Base-by-base conservation (phyloP, 2,888 invertebrate genomes). In the Tinea pellionella region DNA sequence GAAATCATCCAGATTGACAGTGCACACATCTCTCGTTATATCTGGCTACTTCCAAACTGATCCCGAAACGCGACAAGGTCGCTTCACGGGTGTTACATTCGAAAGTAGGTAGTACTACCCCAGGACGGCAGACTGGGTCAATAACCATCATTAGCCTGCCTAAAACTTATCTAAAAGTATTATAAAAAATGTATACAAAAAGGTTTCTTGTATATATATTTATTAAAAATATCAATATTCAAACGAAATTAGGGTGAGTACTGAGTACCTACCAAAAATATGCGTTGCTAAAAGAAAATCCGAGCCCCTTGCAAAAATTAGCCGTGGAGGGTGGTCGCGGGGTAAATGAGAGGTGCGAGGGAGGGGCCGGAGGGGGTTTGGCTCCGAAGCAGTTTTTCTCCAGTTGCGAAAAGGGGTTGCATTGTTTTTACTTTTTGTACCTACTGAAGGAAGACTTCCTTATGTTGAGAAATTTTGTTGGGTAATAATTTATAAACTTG, bases 251-350 rank as follows among this genome's bases (percentile, higher is more conserved):
- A 13, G 24, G 55, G 55, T 19, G 55, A 24, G 24, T 24, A 24
- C 24, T 19, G 55, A 24, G 24, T 24, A 24, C 24, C 24, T 55
- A 55, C 18, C 47, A 29, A 32, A 57, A 57, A 57, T 57, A 57
- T 57, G 57, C 32, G 32, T 4, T 32, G 15, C 57, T 32, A 30
- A 78, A 81, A 82, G 83, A 84, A 80, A 79, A 76, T 73, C 68
- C 43, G 66, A 69, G 67, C 69, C 76, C 78, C 76, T 78, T 78
- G 75, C 78, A 82, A 83, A 84, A 84, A 82, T 80, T 75, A 72
- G 72, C 77, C 70, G 64, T 68, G 68, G 71, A 63, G 63, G 60
- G 62, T 61, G 59, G 30, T 59, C 55, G 55, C 63, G 62, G 59
- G 63, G 68, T 68, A 66, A 63, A 62, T 59, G 63, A 62, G 64